Evolutionary conservation across 2,797 vertebrate genomes (phyloP).

Genomic region (Propithecus deckenii): DNA sequence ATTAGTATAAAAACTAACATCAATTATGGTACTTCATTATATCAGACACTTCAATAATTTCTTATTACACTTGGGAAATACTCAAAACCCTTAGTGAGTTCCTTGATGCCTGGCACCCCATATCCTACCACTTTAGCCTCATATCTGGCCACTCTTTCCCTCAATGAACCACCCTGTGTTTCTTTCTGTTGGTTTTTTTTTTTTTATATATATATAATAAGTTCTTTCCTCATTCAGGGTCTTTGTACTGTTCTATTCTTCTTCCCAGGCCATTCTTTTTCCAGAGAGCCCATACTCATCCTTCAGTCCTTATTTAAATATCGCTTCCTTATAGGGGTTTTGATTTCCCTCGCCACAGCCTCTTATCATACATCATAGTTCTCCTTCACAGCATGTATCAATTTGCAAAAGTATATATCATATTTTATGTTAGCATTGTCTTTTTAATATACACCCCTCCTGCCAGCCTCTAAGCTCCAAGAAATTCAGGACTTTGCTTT

Average conservation of each 20-base stretch:
- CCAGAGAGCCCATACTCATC: background rate
- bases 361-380: background rate
- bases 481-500: background rate
- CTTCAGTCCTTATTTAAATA: background rate
- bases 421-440: background rate
- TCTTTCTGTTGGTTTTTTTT: background rate
- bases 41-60: background rate
- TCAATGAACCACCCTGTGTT: accelerated
- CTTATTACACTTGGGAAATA: background rate
- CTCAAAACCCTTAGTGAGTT: background rate
- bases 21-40: background rate
- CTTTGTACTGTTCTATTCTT: background rate
- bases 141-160: too few relatives aligned
- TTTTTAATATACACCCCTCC: background rate
- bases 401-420: background rate
- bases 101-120: background rate
- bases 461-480: background rate
- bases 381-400: background rate
- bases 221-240: background rate
- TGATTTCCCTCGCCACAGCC: background rate
- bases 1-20: background rate
- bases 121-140: background rate
- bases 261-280: background rate
- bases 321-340: background rate
- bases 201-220: background rate